A percentile compares a stretch with the other conserved stretches of the same genome.
Evolutionary conservation across 2,888 invertebrate species (phyloP).

Genomic region (Drosophila crucigera): DNA sequence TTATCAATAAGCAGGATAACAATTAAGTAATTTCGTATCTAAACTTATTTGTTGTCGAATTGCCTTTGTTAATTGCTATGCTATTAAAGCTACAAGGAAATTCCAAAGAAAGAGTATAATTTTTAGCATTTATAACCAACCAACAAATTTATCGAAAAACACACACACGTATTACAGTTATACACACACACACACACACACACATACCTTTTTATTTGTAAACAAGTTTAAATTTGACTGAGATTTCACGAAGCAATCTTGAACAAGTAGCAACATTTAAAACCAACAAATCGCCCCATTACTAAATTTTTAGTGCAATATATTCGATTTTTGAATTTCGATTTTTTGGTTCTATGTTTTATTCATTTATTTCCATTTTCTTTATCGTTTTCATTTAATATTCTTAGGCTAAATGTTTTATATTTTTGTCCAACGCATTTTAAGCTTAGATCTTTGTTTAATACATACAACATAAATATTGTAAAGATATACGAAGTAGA

Average conservation of each 20-base stretch:
- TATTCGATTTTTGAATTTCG: constrained; percentile 35
- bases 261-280: constrained; percentile 48
- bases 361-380: constrained; percentile 27
- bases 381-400: constrained; percentile 16
- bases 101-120: constrained; percentile 54
- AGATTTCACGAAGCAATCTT: constrained; percentile 73
- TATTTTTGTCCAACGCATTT: constrained; percentile 43
- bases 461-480: constrained; percentile 24
- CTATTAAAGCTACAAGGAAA: constrained; percentile 5
- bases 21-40: constrained; percentile 37
- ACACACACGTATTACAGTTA: constrained; percentile 34
- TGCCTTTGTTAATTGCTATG: constrained; percentile 22
- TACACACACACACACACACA: constrained; percentile 7
- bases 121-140: constrained; percentile 68
- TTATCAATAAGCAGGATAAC: constrained; percentile 84
- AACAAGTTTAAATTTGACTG: constrained; percentile 67
- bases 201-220: constrained; percentile 38
- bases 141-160: constrained; percentile 15
- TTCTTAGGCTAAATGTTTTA: constrained; percentile 41
- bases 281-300: constrained; percentile 11
- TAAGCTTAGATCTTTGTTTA: constrained; percentile 39
- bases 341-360: constrained; percentile 29
- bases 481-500: constrained; percentile 29
- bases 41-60: constrained; percentile 26
- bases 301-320: constrained; percentile 47